Evolutionary conservation across 2,113 vertebrate species (phyloP), one percentile per base, ranked within the genome.

Genomic region (Dunckerocampus dactyliophorus): DNA sequence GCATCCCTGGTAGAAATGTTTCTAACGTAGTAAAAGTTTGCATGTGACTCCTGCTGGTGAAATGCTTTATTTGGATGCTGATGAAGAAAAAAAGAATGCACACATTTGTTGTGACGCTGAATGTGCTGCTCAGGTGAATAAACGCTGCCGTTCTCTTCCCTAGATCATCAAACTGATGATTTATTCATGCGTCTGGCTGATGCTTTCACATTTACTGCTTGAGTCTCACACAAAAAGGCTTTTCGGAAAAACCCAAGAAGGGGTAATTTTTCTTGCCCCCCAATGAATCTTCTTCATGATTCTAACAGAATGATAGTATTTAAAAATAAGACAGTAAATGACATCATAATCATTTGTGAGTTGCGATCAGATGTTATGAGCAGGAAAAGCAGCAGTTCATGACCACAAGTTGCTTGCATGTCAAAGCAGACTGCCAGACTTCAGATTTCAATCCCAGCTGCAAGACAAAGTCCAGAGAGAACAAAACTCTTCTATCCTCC

Each of bases 1-100:
- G 24, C 24, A 28, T 28, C 24, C 24, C 24, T 28, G 5, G n/a
- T n/a, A n/a, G n/a, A n/a, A n/a, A n/a, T n/a, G n/a, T n/a, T 56
- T 77, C 22, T 51, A 19, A 65, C 60, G 16, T 37, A 31, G 72
- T 72, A 83, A 78, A 82, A 87, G 55, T 28, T 71, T 46, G 42
- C 24, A 64, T 28, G 34, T 69, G 58, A 57, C 46, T 64, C 37
- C 49, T 65, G 52, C 43, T 20, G 21, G 58, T 28, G 69, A 66
- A 65, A 57, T 42, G 66, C 28, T 8, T 63, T n/a, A 47, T 16
- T 24, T 70, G 22, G 56, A 47, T 61, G 34, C 22, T 42, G 15
- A 28, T 46, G 52, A 22, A 22, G n/a, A 65, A 63, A 64, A 42
- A 24, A 8, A 31, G 7, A n/a, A 52, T 31, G 24, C 24, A 52